Evolutionary conservation across 2,888 invertebrate genomes (phyloP), one percentile per base, ranked within the genome.

Genomic region (Nipponacmea schrenckii): DNA sequence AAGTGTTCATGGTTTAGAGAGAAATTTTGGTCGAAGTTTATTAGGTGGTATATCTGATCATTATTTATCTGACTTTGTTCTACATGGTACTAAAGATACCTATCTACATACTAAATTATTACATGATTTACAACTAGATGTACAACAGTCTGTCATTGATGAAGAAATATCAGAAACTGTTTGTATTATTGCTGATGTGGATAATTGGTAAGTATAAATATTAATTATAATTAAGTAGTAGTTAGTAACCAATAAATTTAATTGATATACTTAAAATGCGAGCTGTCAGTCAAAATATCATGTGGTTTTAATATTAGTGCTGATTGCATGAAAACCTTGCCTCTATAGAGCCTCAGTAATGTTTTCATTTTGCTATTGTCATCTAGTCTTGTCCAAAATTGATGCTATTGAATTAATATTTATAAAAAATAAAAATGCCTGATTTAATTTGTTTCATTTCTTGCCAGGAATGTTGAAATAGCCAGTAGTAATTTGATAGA

Each of bases 141-240:
- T 84, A 62, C 80, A 89, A 86, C 84, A 90, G 76, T 84, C 88
- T 39, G 84, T 89, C 10, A 79, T 89, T 50, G 95, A 94, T 84
- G 93, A 93, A 81, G 86, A 85, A 15, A 91, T 93, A 50, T 92
- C 94, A 0, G 95, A 95, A 89, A 93, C 95, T 67, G 91, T 95
- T 62, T 95, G 95, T 77, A 93, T 96, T 76, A 91, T 96, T 46
- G 96, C 94, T 0, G 93, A 94, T 84, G 91, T 92, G 77, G 93
- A 94, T 83, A 93, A 92, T 68, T 96, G 96, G 95, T 94, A 90
- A 87, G 90, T 89, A n/a, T n/a, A n/a, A n/a, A n/a, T n/a, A n/a
- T n/a, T n/a, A n/a, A n/a, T n/a, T n/a, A n/a, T n/a, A n/a, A n/a
- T n/a, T n/a, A n/a, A n/a, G n/a, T n/a, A n/a, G n/a, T n/a, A n/a